A percentile compares a stretch with the other conserved stretches of the same genome.
Conservation (phyloP, 1,140 invertebrate genomes). For the Pristionchus pacificus region DNA sequence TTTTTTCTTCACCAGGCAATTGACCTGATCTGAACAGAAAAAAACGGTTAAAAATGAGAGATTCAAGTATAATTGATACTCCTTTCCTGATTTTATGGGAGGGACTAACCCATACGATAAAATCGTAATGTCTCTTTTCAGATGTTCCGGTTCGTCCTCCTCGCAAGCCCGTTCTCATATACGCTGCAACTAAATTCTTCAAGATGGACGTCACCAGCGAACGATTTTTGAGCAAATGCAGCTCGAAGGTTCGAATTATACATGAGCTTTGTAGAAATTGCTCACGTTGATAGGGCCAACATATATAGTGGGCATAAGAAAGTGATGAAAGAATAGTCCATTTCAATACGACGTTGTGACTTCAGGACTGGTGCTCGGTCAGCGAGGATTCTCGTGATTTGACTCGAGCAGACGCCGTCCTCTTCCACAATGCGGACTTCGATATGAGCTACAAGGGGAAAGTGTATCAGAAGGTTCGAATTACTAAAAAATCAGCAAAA, state of each 20-base stretch:
- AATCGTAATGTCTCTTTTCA: too few relatives aligned
- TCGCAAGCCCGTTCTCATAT: constrained; percentile 19
- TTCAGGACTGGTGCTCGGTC: constrained; percentile 28
- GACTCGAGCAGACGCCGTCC: constrained; percentile 22
- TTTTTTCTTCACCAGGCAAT: too few relatives aligned
- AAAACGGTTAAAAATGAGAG: too few relatives aligned
- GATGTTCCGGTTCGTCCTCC: too few relatives aligned
- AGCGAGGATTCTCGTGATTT: constrained; percentile 13
- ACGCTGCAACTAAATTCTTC: constrained; percentile 28
- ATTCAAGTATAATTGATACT: too few relatives aligned
- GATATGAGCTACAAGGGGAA: background rate
- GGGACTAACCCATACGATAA: too few relatives aligned
- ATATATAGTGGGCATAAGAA: background rate
- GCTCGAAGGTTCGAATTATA: background rate
- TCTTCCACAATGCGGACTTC: constrained; percentile 35
- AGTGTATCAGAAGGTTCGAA: background rate
- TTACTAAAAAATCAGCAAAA: constrained; percentile 5
- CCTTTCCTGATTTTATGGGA: too few relatives aligned
- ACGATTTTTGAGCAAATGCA: constrained; percentile 21
- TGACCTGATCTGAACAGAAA: too few relatives aligned
- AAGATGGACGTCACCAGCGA: constrained; percentile 24
- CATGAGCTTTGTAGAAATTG: background rate
- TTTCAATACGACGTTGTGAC: background rate
- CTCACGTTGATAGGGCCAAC: background rate
- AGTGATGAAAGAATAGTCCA: too few relatives aligned